Conservation (phyloP, 2,888 invertebrate genomes). For the Conus canariensis region DNA sequence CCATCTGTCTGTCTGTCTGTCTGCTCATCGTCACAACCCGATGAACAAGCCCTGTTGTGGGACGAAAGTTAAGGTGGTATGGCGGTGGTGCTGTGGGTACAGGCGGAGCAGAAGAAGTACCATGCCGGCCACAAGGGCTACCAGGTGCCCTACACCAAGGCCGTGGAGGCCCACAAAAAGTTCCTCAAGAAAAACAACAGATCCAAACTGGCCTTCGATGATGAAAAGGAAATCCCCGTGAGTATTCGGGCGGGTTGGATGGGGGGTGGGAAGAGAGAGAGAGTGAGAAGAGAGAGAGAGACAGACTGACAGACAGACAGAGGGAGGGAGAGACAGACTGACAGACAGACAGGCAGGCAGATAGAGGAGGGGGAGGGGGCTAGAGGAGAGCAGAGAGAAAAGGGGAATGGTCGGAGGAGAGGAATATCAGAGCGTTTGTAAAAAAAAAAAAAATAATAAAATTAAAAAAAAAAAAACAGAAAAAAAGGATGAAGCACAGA, state of each 20-base stretch:
- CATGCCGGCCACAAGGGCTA: constrained; percentile 92
- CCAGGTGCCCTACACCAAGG: constrained; percentile 68
- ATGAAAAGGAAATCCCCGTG: constrained; percentile 75
- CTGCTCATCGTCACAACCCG: no score
- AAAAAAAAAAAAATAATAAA: no score
- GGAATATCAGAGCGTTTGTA: no score
- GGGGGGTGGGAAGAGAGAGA: not conserved
- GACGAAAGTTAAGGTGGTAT: no score
- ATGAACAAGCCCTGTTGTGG: no score
- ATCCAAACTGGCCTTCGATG: constrained; percentile 71
- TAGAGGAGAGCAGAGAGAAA: no score
- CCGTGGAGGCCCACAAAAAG: constrained; percentile 70
- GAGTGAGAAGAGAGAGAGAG: not conserved
- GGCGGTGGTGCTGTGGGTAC: constrained; percentile 52
- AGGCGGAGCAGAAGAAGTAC: constrained; percentile 96
- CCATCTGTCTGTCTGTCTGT: no score
- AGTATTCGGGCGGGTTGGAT: not conserved
- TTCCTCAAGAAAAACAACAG: constrained; percentile 73
- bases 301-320: not conserved
- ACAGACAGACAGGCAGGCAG: not conserved
- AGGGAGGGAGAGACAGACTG: not conserved
- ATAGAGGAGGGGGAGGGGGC: no score
- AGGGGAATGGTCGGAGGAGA: no score
- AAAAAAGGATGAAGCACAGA: no score
- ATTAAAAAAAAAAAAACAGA: no score